Percentiles rank a stretch among this genome's conserved stretches.
Conservation (phyloP, 2,888 invertebrate genomes). For the Oscheius sp. region DNA sequence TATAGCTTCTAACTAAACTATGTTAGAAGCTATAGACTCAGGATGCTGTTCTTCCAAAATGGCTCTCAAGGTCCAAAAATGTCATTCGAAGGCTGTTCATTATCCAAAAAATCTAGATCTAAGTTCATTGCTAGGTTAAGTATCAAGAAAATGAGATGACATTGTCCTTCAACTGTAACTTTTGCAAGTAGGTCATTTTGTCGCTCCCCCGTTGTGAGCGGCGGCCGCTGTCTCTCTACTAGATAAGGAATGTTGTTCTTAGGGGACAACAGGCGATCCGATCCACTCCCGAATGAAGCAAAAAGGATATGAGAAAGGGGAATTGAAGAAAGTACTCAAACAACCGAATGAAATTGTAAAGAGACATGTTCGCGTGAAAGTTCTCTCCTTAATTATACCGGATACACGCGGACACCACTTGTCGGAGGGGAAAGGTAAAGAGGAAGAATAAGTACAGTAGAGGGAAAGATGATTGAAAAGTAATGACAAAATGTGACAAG, state of each 20-base stretch:
- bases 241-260: conserved; percentile 9
- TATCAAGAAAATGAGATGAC: too few species aligned
- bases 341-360: too few species aligned
- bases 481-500: neutral
- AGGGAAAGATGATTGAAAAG: neutral
- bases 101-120: too few species aligned
- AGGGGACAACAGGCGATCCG: neutral
- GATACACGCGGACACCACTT: too few species aligned
- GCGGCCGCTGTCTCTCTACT: neutral
- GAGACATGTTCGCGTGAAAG: conserved; percentile 13
- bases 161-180: neutral
- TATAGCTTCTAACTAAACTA: too few species aligned
- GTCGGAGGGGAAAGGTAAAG: neutral
- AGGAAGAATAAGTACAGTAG: neutral
- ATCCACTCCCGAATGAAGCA: conserved; percentile 16
- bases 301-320: conserved; percentile 1
- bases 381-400: neutral
- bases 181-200: neutral
- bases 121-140: too few species aligned
- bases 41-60: too few species aligned
- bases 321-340: too few species aligned
- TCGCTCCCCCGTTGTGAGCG: neutral
- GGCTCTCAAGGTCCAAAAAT: too few species aligned
- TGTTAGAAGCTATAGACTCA: too few species aligned
- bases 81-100: too few species aligned